Percentiles rank a stretch among this genome's conserved stretches.
Conservation (phyloP, 2,888 invertebrate genomes). For the Cantharis flavilabris region DNA sequence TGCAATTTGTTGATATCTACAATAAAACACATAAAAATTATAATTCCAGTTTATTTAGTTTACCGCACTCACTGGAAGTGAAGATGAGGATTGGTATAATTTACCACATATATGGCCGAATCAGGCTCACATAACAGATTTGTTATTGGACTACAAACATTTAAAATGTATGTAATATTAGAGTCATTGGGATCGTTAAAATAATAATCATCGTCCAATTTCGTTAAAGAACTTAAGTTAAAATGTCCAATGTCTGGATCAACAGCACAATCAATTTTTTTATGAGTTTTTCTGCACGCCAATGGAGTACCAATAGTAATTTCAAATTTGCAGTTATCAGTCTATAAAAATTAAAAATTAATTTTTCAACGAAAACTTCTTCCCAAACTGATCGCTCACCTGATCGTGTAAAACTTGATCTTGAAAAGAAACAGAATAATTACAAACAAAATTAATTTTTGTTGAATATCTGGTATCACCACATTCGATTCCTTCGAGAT, state of each 20-base stretch:
- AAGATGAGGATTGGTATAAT: conserved; percentile 3
- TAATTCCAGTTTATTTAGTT: neutral
- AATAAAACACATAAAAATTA: neutral
- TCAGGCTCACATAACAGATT: conserved; percentile 1
- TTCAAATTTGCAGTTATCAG: conserved; percentile 10
- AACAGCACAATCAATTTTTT: conserved; percentile 5
- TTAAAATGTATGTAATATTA: conserved; percentile 9
- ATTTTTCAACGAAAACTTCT: no score
- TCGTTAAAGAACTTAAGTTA: conserved; percentile 6
- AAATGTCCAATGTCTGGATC: neutral
- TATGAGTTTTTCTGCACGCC: conserved; percentile 1
- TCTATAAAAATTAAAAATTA: no score
- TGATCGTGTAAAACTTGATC: neutral
- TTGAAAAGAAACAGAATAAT: neutral
- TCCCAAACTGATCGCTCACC: neutral
- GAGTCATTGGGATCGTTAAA: neutral
- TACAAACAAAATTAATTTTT: conserved; percentile 9
- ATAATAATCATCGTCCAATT: conserved; percentile 4
- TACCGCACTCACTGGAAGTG: conserved; percentile 3
- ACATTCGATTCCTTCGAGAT: conserved; percentile 6
- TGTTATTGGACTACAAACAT: conserved; percentile 16
- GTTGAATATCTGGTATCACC: neutral
- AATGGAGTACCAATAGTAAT: conserved; percentile 13
- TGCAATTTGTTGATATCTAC: neutral
- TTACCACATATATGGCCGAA: conserved; percentile 7